These are phyloP conservation scores for Mechanitis messenoides DNA, from an alignment of 2,888 invertebrate genomes.

Conservation along the genomic window DNA sequence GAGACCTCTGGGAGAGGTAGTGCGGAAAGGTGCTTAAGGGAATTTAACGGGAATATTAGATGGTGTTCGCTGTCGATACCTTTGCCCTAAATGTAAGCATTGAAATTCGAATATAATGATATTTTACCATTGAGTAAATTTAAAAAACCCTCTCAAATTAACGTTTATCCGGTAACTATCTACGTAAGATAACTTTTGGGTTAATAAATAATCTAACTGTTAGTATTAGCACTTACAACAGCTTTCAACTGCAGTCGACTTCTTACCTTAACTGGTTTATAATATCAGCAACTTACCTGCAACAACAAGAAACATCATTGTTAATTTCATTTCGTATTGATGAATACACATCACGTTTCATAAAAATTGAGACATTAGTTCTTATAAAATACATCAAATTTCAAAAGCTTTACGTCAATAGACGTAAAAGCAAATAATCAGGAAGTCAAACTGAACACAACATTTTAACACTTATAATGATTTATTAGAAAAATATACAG, in stretches of 20 bases:
- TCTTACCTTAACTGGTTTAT: not conserved
- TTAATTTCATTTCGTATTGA: no score
- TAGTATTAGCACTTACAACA: conserved; percentile 8
- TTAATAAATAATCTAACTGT: conserved; percentile 7
- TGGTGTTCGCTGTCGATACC: no score
- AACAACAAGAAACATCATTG: conserved; percentile 8
- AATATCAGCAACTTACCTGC: conserved; percentile 13
- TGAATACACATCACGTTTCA: no score
- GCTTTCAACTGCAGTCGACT: conserved; percentile 9
- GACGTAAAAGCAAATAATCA: not conserved
- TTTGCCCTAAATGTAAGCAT: conserved; percentile 13
- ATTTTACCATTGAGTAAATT: no score
- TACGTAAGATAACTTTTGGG: no score
- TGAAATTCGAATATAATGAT: not conserved
- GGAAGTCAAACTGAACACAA: conserved; percentile 1
- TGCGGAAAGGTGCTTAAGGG: conserved; percentile 15
- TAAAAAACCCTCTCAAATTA: no score
- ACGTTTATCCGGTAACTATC: no score
- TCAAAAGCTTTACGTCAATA: not conserved
- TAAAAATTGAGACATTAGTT: no score
- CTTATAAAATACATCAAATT: no score
- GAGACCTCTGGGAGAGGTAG: conserved; percentile 18
- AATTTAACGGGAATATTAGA: conserved; percentile 21
- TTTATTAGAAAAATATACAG: conserved; percentile 13
- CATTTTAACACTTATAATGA: conserved; percentile 1